Conservation (phyloP, 2,797 vertebrate genomes). For the Huso huso region DNA sequence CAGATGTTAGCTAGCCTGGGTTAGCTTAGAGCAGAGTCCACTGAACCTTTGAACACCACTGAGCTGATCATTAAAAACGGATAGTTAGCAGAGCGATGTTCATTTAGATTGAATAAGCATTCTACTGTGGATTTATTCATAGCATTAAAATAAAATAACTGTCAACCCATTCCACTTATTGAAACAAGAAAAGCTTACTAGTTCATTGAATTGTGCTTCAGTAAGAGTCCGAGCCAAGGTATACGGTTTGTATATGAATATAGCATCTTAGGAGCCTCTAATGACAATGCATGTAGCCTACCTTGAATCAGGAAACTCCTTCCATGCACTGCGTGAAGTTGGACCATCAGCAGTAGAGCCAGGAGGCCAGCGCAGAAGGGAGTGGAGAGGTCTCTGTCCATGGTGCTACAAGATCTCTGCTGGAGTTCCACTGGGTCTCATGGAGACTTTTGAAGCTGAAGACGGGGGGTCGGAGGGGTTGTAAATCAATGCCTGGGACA, state of each 20-base stretch:
- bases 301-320: slow-evolving; percentile 48
- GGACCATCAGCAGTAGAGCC: slow-evolving; percentile 47
- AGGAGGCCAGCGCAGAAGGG: slow-evolving; percentile 48
- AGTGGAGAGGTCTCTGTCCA: slow-evolving; percentile 43
- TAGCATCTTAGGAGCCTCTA: slow-evolving; percentile 1
- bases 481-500: slow-evolving; percentile 44
- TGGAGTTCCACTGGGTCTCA: slow-evolving; percentile 26
- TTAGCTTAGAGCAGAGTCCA: too few relatives aligned
- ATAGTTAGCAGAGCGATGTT: too few relatives aligned
- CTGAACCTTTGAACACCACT: not conserved
- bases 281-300: slow-evolving; percentile 28
- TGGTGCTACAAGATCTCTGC: slow-evolving; percentile 31
- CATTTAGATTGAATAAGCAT: too few relatives aligned
- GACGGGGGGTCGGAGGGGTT: slow-evolving; percentile 24
- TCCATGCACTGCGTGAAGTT: slow-evolving; percentile 40
- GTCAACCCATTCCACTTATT: not conserved
- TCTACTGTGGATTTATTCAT: too few relatives aligned
- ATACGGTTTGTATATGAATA: not conserved
- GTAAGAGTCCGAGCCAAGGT: not conserved
- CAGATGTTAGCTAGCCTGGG: too few relatives aligned
- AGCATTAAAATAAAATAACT: slow-evolving; percentile 9
- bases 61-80: not conserved
- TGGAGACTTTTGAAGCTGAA: slow-evolving; percentile 48
- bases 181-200: slow-evolving; percentile 1
- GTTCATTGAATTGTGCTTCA: not conserved